A percentile compares a stretch with the other conserved stretches of the same genome.
phyloP scores from a whole-genome alignment of 2,797 vertebrate genomes.

The Takifugu ocellatus region DNA sequence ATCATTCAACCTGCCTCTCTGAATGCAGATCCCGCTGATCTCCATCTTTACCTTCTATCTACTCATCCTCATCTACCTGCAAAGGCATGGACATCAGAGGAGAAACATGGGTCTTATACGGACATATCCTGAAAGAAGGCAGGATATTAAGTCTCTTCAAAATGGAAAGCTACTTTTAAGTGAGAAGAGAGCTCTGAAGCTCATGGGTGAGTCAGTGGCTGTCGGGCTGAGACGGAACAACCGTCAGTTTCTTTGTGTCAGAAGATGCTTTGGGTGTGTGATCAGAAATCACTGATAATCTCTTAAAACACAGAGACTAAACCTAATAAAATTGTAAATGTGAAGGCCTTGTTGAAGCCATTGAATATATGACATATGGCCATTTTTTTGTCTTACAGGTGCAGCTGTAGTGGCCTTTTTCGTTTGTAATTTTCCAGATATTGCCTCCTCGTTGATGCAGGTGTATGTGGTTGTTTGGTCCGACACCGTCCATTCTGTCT shows the following conservation, averaged over 20 bases:
- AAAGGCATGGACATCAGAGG: constrained; percentile 67
- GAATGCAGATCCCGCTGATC: constrained; percentile 63
- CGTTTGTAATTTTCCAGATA: constrained; percentile 79
- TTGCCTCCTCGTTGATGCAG: constrained; percentile 78
- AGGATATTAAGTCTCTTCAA: constrained; percentile 51
- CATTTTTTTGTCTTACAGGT: constrained; percentile 48
- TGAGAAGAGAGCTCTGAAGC: constrained; percentile 75
- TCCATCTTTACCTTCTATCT: constrained; percentile 73
- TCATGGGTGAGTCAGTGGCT: constrained; percentile 70
- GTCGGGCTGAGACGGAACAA: too few species aligned
- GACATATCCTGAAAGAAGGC: constrained; percentile 33
- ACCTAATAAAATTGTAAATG: background rate
- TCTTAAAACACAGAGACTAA: too few species aligned
- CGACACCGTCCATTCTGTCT: constrained; percentile 60
- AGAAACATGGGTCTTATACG: constrained; percentile 71
- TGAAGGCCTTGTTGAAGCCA: background rate
- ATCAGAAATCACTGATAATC: too few species aligned
- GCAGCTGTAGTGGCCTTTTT: constrained; percentile 76
- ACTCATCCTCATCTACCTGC: constrained; percentile 72
- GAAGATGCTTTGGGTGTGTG: too few species aligned
- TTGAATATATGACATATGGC: background rate
- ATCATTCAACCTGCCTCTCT: constrained; percentile 2
- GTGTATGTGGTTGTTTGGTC: constrained; percentile 76
- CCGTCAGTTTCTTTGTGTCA: too few species aligned
- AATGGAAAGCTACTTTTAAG: constrained; percentile 68